These are phyloP conservation scores for Cataglyphis hispanica DNA, from an alignment of 1,140 invertebrate species.

Conservation along the genomic window DNA sequence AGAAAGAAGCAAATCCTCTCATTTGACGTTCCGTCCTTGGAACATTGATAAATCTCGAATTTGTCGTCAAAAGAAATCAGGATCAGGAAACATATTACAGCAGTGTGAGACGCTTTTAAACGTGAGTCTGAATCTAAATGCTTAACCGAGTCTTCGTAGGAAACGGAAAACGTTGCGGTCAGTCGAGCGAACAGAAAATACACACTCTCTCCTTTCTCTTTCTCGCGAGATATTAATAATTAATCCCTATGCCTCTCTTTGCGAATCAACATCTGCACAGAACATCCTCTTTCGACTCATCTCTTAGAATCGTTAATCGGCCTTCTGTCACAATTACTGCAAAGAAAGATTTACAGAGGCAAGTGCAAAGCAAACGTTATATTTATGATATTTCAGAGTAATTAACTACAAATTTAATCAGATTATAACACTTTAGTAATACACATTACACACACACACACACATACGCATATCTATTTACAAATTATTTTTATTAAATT, in stretches of 20 bases:
- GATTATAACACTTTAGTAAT: background rate
- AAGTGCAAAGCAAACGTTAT: no score
- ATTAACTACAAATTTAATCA: background rate
- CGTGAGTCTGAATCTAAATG: constrained; percentile 45
- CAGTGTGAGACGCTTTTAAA: constrained; percentile 57
- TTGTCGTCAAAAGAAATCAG: constrained; percentile 56
- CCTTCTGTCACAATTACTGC: background rate
- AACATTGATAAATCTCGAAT: constrained; percentile 50
- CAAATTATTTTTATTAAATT: no score
- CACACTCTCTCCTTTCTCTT: no score
- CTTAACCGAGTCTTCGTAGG: constrained; percentile 21
- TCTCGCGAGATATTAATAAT: constrained; percentile 56
- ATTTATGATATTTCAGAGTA: constrained; percentile 5
- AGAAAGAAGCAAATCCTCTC: constrained; percentile 45
- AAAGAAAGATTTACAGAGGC: background rate
- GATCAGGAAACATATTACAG: constrained; percentile 19
- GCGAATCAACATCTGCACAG: background rate
- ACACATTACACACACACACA: background rate
- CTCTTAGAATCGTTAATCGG: constrained; percentile 17
- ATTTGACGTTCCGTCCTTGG: constrained; percentile 35
- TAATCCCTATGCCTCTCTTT: constrained; percentile 27
- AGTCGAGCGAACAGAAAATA: constrained; percentile 27
- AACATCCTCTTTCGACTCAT: constrained; percentile 9
- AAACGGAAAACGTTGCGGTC: constrained; percentile 39
- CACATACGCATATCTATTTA: no score